Conservation (phyloP, 1,140 invertebrate species). For the Cepaea nemoralis region DNA sequence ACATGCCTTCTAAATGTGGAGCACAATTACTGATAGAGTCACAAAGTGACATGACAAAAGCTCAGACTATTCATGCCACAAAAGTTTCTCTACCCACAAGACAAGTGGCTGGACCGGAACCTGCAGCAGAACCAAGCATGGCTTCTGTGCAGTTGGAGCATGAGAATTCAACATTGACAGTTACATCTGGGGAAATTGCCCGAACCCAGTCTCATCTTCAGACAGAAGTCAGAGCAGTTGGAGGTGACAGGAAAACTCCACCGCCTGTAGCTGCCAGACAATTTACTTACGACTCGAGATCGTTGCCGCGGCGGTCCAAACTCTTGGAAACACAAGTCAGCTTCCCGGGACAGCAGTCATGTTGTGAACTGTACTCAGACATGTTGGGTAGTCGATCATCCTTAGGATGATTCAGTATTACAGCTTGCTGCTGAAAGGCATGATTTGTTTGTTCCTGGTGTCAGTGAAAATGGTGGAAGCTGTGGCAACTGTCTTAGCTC, state of each 20-base stretch:
- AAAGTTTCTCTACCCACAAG: slow-evolving; percentile 47
- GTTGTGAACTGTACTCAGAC: slow-evolving; percentile 35
- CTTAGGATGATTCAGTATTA: slow-evolving; percentile 60
- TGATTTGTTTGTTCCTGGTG: slow-evolving; percentile 50
- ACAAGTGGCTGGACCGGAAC: slow-evolving; percentile 44
- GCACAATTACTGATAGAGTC: slow-evolving; percentile 59
- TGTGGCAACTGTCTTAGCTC: slow-evolving; percentile 54
- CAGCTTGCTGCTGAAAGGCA: slow-evolving; percentile 57
- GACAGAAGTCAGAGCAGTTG: slow-evolving; percentile 36
- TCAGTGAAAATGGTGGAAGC: slow-evolving; percentile 41
- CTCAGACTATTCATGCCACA: slow-evolving; percentile 46
- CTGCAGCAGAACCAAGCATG: neutral
- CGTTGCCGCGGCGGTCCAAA: slow-evolving; percentile 14
- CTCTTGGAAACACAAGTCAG: neutral
- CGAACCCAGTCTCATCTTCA: neutral
- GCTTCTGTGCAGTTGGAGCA: neutral
- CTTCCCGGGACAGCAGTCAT: neutral
- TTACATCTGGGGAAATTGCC: neutral
- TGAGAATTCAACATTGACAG: neutral
- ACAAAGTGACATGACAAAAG: slow-evolving; percentile 53
- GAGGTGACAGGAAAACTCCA: slow-evolving; percentile 29
- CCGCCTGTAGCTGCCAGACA: slow-evolving; percentile 19
- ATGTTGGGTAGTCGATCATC: slow-evolving; percentile 56
- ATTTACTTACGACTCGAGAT: slow-evolving; percentile 25
- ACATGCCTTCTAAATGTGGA: slow-evolving; percentile 46